Evolutionary conservation across 2,113 vertebrate species (phyloP).

Genomic region (Heliornis fulica): DNA sequence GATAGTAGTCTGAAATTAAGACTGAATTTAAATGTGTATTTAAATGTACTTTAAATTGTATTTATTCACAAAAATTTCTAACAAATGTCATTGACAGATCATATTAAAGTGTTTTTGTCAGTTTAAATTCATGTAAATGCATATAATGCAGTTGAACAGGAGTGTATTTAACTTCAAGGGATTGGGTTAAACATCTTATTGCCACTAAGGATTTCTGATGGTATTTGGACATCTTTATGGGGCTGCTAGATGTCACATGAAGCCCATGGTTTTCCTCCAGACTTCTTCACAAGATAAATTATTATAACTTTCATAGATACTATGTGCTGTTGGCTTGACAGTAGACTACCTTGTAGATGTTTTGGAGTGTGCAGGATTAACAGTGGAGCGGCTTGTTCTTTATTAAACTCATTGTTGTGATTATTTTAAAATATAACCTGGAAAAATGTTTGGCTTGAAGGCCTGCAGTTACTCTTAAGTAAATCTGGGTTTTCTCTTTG

Average conservation of each 20-base stretch:
- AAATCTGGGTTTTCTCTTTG: neutral
- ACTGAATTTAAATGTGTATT: neutral
- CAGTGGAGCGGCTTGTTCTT: neutral
- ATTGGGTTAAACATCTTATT: neutral
- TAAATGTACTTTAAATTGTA: neutral
- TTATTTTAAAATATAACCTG: neutral
- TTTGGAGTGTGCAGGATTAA: neutral
- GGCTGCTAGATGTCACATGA: neutral
- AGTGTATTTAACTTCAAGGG: neutral
- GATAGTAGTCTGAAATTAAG: neutral
- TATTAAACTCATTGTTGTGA: neutral
- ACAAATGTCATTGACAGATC: neutral
- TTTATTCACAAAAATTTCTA: neutral
- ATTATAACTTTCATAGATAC: neutral
- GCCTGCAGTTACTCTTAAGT: neutral
- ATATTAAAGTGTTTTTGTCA: neutral
- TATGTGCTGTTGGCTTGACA: rapidly evolving
- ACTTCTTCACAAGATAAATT: neutral
- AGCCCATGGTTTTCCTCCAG: neutral
- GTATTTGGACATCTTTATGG: neutral
- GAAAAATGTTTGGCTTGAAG: neutral
- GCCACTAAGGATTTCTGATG: neutral
- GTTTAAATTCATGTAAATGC: neutral
- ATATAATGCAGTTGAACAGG: neutral
- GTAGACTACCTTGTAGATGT: neutral